Evolutionary conservation across 1,140 invertebrate species (phyloP).

Genomic region (Cylas formicarius): DNA sequence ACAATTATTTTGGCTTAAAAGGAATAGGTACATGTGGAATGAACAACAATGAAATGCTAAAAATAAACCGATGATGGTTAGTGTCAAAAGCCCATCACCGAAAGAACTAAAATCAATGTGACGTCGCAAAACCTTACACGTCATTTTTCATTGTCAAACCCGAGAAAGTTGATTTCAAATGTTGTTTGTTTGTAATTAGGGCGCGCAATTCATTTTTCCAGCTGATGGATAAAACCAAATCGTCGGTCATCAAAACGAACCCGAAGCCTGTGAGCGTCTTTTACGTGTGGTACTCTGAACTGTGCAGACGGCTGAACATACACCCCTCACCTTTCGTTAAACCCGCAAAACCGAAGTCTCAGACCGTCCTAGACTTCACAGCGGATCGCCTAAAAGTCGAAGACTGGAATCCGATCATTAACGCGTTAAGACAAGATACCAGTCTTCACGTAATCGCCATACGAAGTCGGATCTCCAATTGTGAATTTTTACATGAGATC

Average conservation of each 20-base stretch:
- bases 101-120: too few species aligned
- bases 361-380: constrained; percentile 51
- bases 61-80: too few species aligned
- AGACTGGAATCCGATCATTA: constrained; percentile 62
- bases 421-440: constrained; percentile 55
- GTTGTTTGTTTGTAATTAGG: constrained; percentile 17
- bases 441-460: constrained; percentile 53
- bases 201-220: constrained; percentile 1
- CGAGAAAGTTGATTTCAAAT: constrained; percentile 16
- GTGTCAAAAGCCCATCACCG: too few species aligned
- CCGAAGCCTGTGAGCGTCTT: constrained; percentile 38
- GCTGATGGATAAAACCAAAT: constrained; percentile 28
- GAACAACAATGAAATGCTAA: too few species aligned
- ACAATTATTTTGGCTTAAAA: too few species aligned
- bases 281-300: constrained; percentile 40
- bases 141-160: constrained; percentile 13
- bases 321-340: constrained; percentile 33
- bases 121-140: too few species aligned
- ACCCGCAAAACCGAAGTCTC: constrained; percentile 41
- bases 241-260: constrained; percentile 19
- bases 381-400: constrained; percentile 60
- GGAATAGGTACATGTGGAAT: too few species aligned
- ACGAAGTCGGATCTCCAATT: constrained; percentile 42
- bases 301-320: constrained; percentile 37
- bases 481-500: constrained; percentile 46